These are phyloP conservation scores for Pentalonia nigronervosa DNA, from an alignment of 1,140 invertebrate genomes.

Conservation along the genomic window DNA sequence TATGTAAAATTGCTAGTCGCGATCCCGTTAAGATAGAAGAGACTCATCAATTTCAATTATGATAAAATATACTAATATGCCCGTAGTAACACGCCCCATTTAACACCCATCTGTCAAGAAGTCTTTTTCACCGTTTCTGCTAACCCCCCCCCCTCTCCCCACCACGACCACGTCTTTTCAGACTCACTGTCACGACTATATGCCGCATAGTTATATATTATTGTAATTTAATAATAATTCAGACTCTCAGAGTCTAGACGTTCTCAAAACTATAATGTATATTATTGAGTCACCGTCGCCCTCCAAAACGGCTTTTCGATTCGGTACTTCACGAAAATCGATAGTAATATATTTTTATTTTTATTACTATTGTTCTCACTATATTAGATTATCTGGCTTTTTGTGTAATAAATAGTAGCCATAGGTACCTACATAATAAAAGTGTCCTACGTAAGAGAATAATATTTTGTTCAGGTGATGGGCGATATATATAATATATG, in stretches of 20 bases:
- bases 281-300: not conserved
- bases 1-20: not conserved
- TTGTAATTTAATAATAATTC: not conserved
- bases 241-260: not conserved
- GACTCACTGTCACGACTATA: not conserved
- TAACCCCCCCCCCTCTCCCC: too few species aligned
- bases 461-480: not conserved
- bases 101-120: not conserved
- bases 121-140: not conserved
- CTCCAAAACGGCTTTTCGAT: not conserved
- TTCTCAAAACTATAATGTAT: not conserved
- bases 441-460: not conserved
- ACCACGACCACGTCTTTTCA: not conserved
- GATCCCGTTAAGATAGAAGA: not conserved
- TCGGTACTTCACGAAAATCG: not conserved
- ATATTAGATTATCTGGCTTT: not conserved
- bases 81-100: not conserved
- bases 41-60: constrained; percentile 7
- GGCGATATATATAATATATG: not conserved
- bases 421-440: not conserved
- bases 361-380: not conserved
- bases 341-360: constrained; percentile 17
- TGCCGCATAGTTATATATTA: not conserved
- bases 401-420: not conserved
- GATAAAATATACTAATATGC: constrained; percentile 13